phyloP scores from a whole-genome alignment of 1,140 invertebrate species.

The Apolygus lucorum region DNA sequence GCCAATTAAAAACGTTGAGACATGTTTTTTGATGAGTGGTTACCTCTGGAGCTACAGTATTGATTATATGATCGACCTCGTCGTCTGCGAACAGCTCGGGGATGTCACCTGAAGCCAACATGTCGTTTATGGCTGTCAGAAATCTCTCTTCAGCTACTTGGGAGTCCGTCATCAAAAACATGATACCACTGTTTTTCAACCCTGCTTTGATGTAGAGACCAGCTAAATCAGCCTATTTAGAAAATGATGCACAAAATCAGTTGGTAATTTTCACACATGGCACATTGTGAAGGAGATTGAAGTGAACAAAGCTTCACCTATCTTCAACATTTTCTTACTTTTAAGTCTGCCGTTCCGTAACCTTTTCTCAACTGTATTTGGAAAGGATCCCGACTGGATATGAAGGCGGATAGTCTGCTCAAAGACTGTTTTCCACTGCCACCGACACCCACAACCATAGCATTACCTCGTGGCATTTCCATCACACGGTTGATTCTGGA shows the following conservation, averaged over 20 bases:
- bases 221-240: conserved; percentile 60
- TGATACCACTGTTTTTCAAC: conserved; percentile 73
- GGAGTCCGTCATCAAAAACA: conserved; percentile 90
- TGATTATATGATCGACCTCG: conserved; percentile 83
- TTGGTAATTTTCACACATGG: too few species aligned
- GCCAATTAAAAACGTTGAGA: too few species aligned
- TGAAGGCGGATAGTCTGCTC: conserved; percentile 75
- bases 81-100: conserved; percentile 84
- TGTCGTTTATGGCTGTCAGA: conserved; percentile 86
- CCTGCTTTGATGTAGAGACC: conserved; percentile 77
- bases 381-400: conserved; percentile 80
- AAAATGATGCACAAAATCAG: too few species aligned
- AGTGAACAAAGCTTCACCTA: too few species aligned
- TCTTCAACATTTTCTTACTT: too few species aligned
- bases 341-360: conserved; percentile 75
- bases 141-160: conserved; percentile 86
- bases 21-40: conserved; percentile 16
- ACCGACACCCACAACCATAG: conserved; percentile 83
- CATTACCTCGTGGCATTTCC: conserved; percentile 83
- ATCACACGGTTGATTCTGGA: conserved; percentile 84
- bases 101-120: conserved; percentile 89
- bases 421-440: conserved; percentile 91
- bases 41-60: conserved; percentile 73
- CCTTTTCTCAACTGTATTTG: conserved; percentile 85
- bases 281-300: too few species aligned